These are phyloP conservation scores for Spizaetus ornatus DNA, from an alignment of 2,113 vertebrate species.

Conservation along the genomic window DNA sequence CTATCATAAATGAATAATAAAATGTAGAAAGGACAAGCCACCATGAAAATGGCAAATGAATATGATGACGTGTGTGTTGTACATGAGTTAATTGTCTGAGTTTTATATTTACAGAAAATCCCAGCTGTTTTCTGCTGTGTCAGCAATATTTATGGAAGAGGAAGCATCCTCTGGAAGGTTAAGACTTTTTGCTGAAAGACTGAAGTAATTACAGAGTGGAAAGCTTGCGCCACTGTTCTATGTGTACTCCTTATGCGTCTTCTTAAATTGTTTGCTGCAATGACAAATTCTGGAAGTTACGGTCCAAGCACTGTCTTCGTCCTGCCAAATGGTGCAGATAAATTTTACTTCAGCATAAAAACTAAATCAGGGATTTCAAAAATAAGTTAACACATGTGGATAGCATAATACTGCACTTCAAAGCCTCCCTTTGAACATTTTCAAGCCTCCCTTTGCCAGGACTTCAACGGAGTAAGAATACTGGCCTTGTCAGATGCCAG, in stretches of 20 bases:
- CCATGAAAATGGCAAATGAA: conserved; percentile 80
- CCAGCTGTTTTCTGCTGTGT: conserved; percentile 54
- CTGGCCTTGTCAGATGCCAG: background rate
- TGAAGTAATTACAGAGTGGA: background rate
- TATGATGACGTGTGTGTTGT: conserved; percentile 71
- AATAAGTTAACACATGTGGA: background rate
- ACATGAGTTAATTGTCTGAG: conserved; percentile 72
- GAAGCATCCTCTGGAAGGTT: conserved; percentile 3
- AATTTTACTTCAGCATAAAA: background rate
- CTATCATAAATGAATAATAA: conserved; percentile 85
- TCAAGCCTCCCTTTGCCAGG: background rate
- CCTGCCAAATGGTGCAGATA: background rate
- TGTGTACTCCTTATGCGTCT: background rate
- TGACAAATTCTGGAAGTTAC: conserved; percentile 1
- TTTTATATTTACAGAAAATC: conserved; percentile 76
- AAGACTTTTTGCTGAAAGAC: background rate
- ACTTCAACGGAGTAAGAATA: background rate
- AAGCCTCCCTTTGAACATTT: background rate
- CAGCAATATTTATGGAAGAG: conserved; percentile 50
- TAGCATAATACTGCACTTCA: background rate
- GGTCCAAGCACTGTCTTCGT: background rate
- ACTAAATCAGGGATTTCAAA: background rate
- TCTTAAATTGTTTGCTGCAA: background rate
- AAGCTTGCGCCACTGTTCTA: background rate
- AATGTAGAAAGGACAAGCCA: conserved; percentile 77